Base-by-base conservation (phyloP, 35 echinoderm and acorn worm genomes). In the Apostichopus parvimensis region DNA sequence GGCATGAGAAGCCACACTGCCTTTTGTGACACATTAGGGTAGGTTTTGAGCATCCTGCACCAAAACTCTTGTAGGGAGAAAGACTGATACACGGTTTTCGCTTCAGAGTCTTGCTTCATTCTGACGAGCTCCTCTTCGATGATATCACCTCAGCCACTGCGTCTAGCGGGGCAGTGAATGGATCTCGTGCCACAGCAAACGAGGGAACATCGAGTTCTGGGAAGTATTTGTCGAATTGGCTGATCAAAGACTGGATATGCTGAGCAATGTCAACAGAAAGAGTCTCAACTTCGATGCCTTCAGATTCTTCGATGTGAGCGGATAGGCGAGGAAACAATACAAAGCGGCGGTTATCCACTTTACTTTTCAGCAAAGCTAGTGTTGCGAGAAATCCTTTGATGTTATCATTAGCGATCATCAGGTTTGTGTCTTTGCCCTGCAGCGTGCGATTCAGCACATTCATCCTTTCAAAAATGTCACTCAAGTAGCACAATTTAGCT, bases 281-380 rank as follows among this genome's bases (percentile, higher is more conserved):
- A 78, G 77, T 8, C 77, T 78, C 15, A 17, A 78, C 77, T 17
- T 78, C 8, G 77, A 78, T 78, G 77, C 15, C 77, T 78, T 78
- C 77, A 17, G 77, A 78, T 78, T 78, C 77, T 78, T 78, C 77
- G 8, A 78, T 78, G 77, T 78, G 8, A 17, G 77, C 77, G 15
- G 77, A 78, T 8, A 78, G 77, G 77, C 77, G 77, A 8, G 77
- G 77, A 78, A 78, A 10, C 15, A 78, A 78, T 78, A 78, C 77
- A 78, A 78, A 78, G 15, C 77, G 77, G 77, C 15, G 8, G 77
- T 17, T 8, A 78, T 17, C 15, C 77, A 78, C 77, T 78, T 78
- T 78, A 1, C 15, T 17, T 78, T 78, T 78, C 77, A 78, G 15
- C 8, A 78, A 78, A 78, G 77, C 77, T 17, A 78, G 77, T 78